These are phyloP conservation scores for Lasioglossum leucozonium DNA, from an alignment of 2,888 invertebrate genomes.

Conservation along the genomic window DNA sequence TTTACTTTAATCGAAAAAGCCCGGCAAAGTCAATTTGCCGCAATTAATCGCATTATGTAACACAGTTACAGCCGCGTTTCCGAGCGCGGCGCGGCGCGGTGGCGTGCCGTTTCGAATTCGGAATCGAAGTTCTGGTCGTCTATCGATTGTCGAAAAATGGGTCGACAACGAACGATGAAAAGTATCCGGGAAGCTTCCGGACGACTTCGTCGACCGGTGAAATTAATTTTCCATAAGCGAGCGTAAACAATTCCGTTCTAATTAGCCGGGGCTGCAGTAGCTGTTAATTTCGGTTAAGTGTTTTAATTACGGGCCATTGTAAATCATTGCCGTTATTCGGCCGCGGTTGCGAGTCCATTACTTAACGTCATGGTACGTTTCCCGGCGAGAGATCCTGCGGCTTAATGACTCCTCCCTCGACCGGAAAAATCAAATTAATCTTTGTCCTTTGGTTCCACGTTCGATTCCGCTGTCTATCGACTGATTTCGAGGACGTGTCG, in stretches of 20 bases:
- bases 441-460: neutral
- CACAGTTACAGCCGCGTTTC: neutral
- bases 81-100: neutral
- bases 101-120: conserved; percentile 1
- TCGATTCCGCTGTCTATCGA: neutral
- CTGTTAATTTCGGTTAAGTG: conserved; percentile 4
- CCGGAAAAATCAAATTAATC: conserved; percentile 7
- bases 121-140: neutral
- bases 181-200: neutral
- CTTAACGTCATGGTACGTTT: neutral
- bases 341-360: conserved; percentile 2
- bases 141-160: conserved; percentile 4
- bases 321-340: conserved; percentile 1
- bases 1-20: conserved; percentile 14
- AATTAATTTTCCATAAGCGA: conserved; percentile 8
- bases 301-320: neutral
- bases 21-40: neutral
- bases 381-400: neutral
- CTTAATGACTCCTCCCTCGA: neutral
- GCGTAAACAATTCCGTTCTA: conserved; percentile 9
- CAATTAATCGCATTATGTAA: conserved; percentile 3
- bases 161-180: neutral
- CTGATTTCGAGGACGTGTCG: neutral
- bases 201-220: neutral
- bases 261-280: neutral